Evolutionary conservation across 2,113 vertebrate genomes (phyloP), one percentile per base, ranked within the genome.

Genomic region (Peucedramus taeniatus): DNA sequence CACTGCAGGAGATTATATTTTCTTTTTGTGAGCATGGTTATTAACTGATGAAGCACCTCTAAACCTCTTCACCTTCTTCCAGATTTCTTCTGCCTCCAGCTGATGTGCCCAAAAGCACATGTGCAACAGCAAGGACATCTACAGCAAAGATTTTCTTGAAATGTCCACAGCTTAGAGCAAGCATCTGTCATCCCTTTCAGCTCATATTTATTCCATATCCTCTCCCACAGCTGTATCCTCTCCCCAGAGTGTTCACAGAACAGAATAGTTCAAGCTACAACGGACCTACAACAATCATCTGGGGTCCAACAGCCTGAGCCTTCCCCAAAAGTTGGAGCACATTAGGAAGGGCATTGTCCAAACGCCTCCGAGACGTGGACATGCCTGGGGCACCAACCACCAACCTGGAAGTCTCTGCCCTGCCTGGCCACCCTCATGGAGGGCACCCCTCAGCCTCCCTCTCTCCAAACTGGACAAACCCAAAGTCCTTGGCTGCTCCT

Each of bases 291-390:
- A 27, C 40, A 42, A 40, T 3, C 21, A 54, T 49, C 26, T 49
- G 54, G 7, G 54, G 7, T 33, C 54, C 47, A 31, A 12, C 17
- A 54, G 40, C 40, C 47, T 9, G 40, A 31, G 26, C 35, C n/a
- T 35, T 37, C 47, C 56, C 1, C 40, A 42, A 1, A 13, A 42
- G 26, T 6, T 1, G 4, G 18, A 77, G 63, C 26, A 16, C 49
- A 54, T 42, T 21, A n/a, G 47, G 15, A 31, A 42, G n/a, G 35
- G 31, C n/a, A 56, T 28, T 90, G 63, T 42, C 42, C 63, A 31
- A 76, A 23, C 3, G 35, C 26, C 21, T 35, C n/a, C 0, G 0
- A n/a, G 49, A 31, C 54, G 54, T 0, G 6, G 40, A 35, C 63
- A 22, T 0, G 8, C 69, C 70, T 13, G 26, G 14, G n/a, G 54